A percentile compares a stretch with the other conserved stretches of the same genome.
These are phyloP conservation scores for Nansenia antarctica DNA, from an alignment of 2,113 vertebrate genomes.

Conservation along the genomic window DNA sequence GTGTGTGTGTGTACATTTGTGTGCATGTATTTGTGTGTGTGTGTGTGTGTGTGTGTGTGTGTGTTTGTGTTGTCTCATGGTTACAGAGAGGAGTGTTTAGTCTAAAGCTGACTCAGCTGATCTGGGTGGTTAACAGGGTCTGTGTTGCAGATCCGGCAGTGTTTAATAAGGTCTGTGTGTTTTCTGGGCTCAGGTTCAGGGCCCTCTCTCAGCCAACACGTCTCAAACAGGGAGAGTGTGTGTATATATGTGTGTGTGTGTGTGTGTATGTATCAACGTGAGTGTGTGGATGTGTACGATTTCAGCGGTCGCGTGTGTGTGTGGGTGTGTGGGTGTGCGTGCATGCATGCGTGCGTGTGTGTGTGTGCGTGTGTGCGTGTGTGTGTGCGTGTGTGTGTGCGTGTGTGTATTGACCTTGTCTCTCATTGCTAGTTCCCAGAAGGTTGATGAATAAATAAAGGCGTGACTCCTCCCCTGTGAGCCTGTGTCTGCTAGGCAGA, in stretches of 20 bases:
- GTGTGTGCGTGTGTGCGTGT: neutral
- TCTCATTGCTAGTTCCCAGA: constrained; percentile 64
- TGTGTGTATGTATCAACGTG: neutral
- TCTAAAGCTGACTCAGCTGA: constrained; percentile 68
- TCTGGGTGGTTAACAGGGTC: constrained; percentile 49
- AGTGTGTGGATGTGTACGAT: neutral
- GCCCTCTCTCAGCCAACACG: constrained; percentile 41
- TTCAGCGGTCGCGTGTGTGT: constrained; percentile 4
- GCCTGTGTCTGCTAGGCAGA: constrained; percentile 51
- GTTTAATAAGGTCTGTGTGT: constrained; percentile 61
- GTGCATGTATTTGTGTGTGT: neutral
- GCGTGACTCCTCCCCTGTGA: constrained; percentile 53
- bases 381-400: constrained; percentile 11
- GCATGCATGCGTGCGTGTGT: constrained; percentile 4
- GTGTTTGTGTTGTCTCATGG: constrained; percentile 29
- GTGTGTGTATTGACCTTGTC: constrained; percentile 60
- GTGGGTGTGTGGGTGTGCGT: neutral
- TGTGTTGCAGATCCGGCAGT: constrained; percentile 53
- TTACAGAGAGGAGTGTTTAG: constrained; percentile 14
- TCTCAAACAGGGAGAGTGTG: constrained; percentile 17
- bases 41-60: constrained; percentile 2
- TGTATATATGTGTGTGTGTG: constrained; percentile 17
- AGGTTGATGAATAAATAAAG: constrained; percentile 73
- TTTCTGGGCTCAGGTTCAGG: constrained; percentile 55
- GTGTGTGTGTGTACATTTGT: neutral